These are phyloP conservation scores for Hyphantria cunea DNA, from an alignment of 1,140 invertebrate species.

Conservation along the genomic window DNA sequence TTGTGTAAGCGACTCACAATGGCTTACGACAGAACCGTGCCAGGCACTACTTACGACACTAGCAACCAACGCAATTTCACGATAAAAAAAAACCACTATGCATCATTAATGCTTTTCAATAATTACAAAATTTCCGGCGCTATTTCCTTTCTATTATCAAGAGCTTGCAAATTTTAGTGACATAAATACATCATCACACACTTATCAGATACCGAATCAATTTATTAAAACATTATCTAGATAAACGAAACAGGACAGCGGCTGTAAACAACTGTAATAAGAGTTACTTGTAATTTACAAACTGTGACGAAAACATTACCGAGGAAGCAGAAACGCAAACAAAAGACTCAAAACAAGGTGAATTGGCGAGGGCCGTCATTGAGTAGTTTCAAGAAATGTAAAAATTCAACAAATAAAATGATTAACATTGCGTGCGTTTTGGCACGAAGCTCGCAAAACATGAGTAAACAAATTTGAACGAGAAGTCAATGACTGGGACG, in stretches of 20 bases:
- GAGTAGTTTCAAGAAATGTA: constrained; percentile 35
- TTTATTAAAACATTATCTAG: background rate
- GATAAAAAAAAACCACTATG: constrained; percentile 27
- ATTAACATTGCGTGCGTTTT: constrained; percentile 52
- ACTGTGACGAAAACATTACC: constrained; percentile 34
- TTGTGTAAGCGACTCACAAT: constrained; percentile 76
- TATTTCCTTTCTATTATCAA: no score
- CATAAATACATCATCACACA: background rate
- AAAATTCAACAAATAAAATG: constrained; percentile 41
- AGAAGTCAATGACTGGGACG: constrained; percentile 63
- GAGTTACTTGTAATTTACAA: constrained; percentile 8
- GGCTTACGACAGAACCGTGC: constrained; percentile 72
- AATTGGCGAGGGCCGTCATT: constrained; percentile 33
- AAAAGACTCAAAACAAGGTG: constrained; percentile 52
- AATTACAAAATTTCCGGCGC: constrained; percentile 5
- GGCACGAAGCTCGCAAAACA: constrained; percentile 50
- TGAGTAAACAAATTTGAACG: constrained; percentile 65
- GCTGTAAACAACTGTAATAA: constrained; percentile 28
- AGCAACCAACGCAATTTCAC: constrained; percentile 31
- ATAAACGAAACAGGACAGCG: constrained; percentile 24
- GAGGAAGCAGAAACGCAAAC: constrained; percentile 54
- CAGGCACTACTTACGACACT: constrained; percentile 69
- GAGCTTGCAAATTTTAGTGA: background rate
- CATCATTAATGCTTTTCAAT: constrained; percentile 9
- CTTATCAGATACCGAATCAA: no score